A percentile compares a stretch with the other conserved stretches of the same genome.
These are phyloP conservation scores for Polietes domitor DNA, from an alignment of 2,888 invertebrate genomes.

Conservation along the genomic window DNA sequence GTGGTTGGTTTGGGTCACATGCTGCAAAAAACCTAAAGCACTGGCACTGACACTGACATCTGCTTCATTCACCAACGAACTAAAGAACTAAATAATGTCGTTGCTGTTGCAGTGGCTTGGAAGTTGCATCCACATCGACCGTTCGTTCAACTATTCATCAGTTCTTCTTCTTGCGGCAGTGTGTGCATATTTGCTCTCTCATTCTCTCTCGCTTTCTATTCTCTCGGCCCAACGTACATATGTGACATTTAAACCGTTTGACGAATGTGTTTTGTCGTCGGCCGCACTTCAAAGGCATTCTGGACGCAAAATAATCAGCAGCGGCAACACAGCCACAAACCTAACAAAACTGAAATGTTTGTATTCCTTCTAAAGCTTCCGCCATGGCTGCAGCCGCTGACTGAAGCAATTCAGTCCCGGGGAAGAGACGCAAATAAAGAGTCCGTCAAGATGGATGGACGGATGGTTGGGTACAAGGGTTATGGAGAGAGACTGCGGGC, in stretches of 20 bases:
- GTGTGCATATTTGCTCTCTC: slow-evolving; percentile 57
- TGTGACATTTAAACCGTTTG: slow-evolving; percentile 68
- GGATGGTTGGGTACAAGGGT: background rate
- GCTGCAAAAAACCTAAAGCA: background rate
- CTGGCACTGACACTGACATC: slow-evolving; percentile 22
- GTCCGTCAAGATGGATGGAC: background rate
- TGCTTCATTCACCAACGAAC: slow-evolving; percentile 52
- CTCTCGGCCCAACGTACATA: background rate
- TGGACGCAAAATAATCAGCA: slow-evolving; percentile 48
- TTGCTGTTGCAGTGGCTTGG: background rate
- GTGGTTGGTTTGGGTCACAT: background rate
- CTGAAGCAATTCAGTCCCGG: background rate
- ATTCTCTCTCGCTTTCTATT: background rate
- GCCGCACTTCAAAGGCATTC: slow-evolving; percentile 67
- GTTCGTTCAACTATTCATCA: slow-evolving; percentile 46
- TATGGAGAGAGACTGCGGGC: background rate
- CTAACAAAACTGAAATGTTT: slow-evolving; percentile 62
- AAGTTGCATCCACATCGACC: too few relatives aligned
- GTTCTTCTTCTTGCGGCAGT: slow-evolving; percentile 52
- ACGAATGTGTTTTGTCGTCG: slow-evolving; percentile 66
- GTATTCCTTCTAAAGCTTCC: slow-evolving; percentile 49
- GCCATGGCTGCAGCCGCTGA: slow-evolving; percentile 14
- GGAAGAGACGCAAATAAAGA: background rate
- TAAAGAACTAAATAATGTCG: slow-evolving; percentile 31
- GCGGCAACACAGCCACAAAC: slow-evolving; percentile 48